Conservation (phyloP, 2,888 invertebrate species). For the Amphipoea lucens region DNA sequence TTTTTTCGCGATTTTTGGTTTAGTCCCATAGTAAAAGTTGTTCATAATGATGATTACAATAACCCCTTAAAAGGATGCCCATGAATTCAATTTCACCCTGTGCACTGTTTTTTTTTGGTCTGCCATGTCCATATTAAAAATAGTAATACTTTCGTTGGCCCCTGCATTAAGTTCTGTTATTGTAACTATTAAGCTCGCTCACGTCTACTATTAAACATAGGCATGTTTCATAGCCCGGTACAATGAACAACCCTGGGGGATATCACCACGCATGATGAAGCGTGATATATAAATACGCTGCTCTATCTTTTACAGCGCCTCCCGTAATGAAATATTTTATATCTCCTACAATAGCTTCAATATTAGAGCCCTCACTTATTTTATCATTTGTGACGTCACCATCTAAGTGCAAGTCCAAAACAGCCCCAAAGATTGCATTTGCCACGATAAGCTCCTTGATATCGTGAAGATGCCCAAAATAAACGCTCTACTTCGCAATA, state of each 20-base stretch:
- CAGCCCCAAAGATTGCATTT: constrained; percentile 43
- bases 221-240: constrained; percentile 45
- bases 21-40: too few relatives aligned
- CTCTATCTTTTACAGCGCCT: constrained; percentile 31
- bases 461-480: constrained; percentile 41
- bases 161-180: neutral
- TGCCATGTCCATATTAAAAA: neutral
- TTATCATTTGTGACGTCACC: constrained; percentile 32
- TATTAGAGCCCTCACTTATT: constrained; percentile 39
- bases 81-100: too few relatives aligned
- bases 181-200: constrained; percentile 1
- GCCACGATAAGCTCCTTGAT: constrained; percentile 23
- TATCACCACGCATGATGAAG: constrained; percentile 46
- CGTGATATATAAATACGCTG: constrained; percentile 22
- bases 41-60: too few relatives aligned
- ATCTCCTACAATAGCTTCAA: constrained; percentile 11
- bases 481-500: constrained; percentile 39
- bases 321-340: constrained; percentile 38
- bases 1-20: too few relatives aligned
- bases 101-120: neutral
- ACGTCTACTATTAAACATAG: constrained; percentile 36
- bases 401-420: constrained; percentile 37
- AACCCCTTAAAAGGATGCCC: too few relatives aligned
- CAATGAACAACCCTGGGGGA: constrained; percentile 45
- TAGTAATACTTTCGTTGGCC: neutral